Conservation (phyloP, 64 coral and sea anemone species). For the Anthopleura sola region DNA sequence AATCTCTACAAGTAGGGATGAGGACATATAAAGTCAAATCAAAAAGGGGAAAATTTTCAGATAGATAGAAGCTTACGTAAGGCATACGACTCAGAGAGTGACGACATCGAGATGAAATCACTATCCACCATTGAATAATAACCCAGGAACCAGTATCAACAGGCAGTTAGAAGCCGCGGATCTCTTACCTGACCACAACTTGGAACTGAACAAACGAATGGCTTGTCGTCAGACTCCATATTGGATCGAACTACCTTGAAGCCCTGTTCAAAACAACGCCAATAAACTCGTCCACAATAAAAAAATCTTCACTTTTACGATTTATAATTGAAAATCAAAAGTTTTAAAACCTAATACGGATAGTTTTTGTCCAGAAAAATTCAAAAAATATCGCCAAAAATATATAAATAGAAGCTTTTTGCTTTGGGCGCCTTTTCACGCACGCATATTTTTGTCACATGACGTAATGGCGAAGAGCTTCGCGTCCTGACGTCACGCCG, state of each 20-base stretch:
- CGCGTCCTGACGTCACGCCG: conserved; percentile 60
- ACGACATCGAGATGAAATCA: conserved; percentile 98
- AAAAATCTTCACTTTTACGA: not conserved
- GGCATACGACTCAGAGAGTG: conserved; percentile 54
- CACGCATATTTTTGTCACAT: conserved; percentile 99
- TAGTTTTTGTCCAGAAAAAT: conserved; percentile 36
- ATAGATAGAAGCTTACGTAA: conserved; percentile 96
- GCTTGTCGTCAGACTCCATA: conserved; percentile 88
- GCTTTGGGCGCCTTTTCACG: conserved; percentile 66
- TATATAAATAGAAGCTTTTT: conserved; percentile 54
- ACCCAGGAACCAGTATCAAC: conserved; percentile 51
- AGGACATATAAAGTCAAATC: conserved; percentile 14
- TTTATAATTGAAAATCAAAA: conserved; percentile 16
- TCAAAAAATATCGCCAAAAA: conserved; percentile 59
- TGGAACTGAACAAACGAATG: conserved; percentile 79
- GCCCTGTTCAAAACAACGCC: conserved; percentile 19
- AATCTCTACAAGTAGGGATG: conserved; percentile 67
- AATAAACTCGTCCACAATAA: conserved; percentile 2
- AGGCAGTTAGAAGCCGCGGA: conserved; percentile 33
- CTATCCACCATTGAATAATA: conserved; percentile 59
- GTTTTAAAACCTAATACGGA: not conserved
- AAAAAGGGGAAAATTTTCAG: conserved; percentile 55
- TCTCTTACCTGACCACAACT: conserved; percentile 92
- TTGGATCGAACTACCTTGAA: conserved; percentile 63
- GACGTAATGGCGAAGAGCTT: conserved; percentile 86